Evolutionary conservation across 2,888 invertebrate species (phyloP), one percentile per base, ranked within the genome.

Genomic region (Drosophila flavopinicola): DNA sequence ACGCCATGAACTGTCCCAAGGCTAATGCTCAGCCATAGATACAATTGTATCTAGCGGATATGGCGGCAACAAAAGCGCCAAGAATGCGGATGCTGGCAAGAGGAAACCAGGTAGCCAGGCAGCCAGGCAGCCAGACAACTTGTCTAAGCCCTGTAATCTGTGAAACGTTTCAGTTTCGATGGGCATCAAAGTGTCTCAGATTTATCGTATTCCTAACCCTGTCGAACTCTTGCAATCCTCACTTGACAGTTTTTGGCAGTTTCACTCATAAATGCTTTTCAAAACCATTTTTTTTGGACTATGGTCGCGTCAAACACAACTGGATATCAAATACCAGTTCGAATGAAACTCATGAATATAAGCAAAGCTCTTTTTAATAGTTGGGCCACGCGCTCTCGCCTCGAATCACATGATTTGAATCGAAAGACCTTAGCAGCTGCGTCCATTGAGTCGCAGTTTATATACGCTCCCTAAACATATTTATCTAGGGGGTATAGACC

Each of bases 1-100:
- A 29, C 35, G 15, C 45, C 13, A 3, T 24, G 56, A 66, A 51
- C 66, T 38, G 42, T 35, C 15, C 57, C 61, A 68, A 68, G 67
- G 67, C 37, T 45, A 29, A 37, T 15, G 49, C 35, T 23, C 13
- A 64, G 29, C 29, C n/a, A 24, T 11, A 60, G 59, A 17, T 45
- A 54, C 20, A 27, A 38, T 30, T 37, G 49, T 53, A 60, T 53
- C 41, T 17, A 11, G 24, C 42, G 37, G 59, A 59, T 58, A 58
- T 42, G 23, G 23, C 52, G 52, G 17, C 17, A 42, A 42, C 42
- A 57, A 29, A 30, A 42, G n/a, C 24, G 17, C 2, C 24, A 58
- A 45, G 59, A 59, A 59, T 45, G 59, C 59, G 59, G 59, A 59
- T 59, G 35, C 59, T 11, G 20, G 30, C 6, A 10, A 24, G 9